Evolutionary conservation across 1,140 invertebrate genomes (phyloP), one percentile per base, ranked within the genome.

Genomic region (Phthorimaea operculella): DNA sequence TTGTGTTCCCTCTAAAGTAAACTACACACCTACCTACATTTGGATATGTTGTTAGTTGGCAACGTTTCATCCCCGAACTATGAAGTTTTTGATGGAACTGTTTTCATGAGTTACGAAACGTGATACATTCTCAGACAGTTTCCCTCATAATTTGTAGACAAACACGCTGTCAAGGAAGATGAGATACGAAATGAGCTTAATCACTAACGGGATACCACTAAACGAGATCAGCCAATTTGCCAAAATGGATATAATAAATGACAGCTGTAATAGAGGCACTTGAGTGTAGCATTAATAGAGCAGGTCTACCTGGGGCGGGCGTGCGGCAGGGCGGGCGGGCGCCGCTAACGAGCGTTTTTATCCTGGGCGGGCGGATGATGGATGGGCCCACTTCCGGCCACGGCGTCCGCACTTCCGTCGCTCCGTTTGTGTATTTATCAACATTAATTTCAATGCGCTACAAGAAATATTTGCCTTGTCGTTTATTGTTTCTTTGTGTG

Each of bases 201-300:
- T 39, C n/a, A 39, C 36, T 39, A 39, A 3, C 36, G 10, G 36
- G 36, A n/a, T 2, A n/a, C 36, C 52, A 49, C 12, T 57, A 70
- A 65, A 67, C 64, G 71, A 74, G 76, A 82, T 79, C 70, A 72
- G 68, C 70, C 72, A 82, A 81, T 84, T 82, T 70, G 81, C 67
- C 69, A 77, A 81, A 84, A 81, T 79, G 78, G 76, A 79, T 84
- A 82, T 81, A 84, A 84, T 76, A 82, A 82, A 84, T 80, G 79
- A 76, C 70, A 75, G 69, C 62, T 67, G 78, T 84, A 84, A 84
- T 82, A 84, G 79, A 79, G 75, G 74, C 67, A 70, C 70, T 80
- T 74, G 76, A 80, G 80, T 79, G 71, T 70, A 80, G 74, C 77
- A 84, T 81, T 82, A 84, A 82, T 84, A 84, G 78, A 78, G 73